Percentiles rank a stretch among this genome's conserved stretches.
Evolutionary conservation across 2,888 invertebrate species (phyloP).

Genomic region (Cerastis leucographa): DNA sequence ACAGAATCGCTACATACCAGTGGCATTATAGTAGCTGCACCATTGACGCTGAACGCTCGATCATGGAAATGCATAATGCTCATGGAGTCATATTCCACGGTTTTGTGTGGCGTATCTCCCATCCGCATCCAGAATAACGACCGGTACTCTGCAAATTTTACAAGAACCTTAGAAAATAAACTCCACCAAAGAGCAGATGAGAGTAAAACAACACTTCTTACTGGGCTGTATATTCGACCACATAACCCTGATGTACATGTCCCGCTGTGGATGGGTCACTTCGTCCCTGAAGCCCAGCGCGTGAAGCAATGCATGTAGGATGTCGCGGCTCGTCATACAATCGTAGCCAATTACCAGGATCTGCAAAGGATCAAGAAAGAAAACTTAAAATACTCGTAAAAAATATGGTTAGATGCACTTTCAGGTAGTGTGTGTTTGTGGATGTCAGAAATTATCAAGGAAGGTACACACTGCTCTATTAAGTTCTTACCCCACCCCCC

Average conservation of each 20-base stretch:
- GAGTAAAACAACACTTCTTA: conserved; percentile 56
- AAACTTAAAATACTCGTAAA: background rate
- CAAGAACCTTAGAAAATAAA: background rate
- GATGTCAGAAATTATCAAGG: background rate
- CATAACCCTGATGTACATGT: conserved; percentile 77
- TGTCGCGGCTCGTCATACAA: conserved; percentile 75
- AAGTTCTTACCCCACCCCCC: too few relatives aligned
- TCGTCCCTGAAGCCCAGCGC: conserved; percentile 82
- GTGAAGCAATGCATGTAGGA: conserved; percentile 80
- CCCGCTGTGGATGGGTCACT: conserved; percentile 81
- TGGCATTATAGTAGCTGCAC: conserved; percentile 78
- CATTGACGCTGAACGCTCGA: conserved; percentile 80
- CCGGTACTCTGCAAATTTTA: conserved; percentile 72
- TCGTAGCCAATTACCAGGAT: conserved; percentile 78
- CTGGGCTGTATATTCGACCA: conserved; percentile 84
- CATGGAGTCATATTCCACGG: conserved; percentile 81
- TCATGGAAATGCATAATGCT: conserved; percentile 87
- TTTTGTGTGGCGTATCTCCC: conserved; percentile 50
- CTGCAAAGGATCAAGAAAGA: conserved; percentile 62
- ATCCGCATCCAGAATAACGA: conserved; percentile 71
- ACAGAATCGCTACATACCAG: background rate
- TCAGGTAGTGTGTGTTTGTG: too few relatives aligned
- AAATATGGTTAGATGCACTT: background rate
- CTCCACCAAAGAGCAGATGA: background rate
- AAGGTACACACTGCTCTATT: too few relatives aligned